phyloP scores from a whole-genome alignment of 2,888 invertebrate species.

The Clusia tigrina region DNA sequence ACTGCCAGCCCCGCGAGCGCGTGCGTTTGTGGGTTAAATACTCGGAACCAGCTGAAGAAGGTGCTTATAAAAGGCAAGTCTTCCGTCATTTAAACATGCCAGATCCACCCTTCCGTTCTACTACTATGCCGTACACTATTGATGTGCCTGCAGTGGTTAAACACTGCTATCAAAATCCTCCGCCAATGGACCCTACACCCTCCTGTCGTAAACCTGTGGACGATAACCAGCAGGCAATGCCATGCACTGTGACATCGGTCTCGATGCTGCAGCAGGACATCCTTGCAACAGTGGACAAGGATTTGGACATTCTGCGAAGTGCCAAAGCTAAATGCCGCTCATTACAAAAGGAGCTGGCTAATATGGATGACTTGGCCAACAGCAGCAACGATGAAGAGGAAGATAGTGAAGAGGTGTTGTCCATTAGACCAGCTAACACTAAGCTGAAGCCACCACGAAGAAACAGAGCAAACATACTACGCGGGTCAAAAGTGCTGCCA shows the following conservation, averaged over 20 bases:
- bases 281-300: conserved; percentile 57
- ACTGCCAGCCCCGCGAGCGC: conserved; percentile 86
- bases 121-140: conserved; percentile 68
- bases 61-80: conserved; percentile 86
- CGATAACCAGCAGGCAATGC: conserved; percentile 67
- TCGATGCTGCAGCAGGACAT: conserved; percentile 54
- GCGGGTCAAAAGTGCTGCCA: no score
- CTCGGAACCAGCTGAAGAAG: conserved; percentile 82
- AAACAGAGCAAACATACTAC: conserved; percentile 35
- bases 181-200: conserved; percentile 76
- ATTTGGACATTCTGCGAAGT: conserved; percentile 54
- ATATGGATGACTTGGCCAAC: conserved; percentile 43
- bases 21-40: conserved; percentile 89
- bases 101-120: conserved; percentile 77
- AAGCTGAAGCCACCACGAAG: conserved; percentile 27
- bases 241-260: conserved; percentile 48
- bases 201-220: conserved; percentile 72
- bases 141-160: conserved; percentile 81
- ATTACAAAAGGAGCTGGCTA: conserved; percentile 52
- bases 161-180: conserved; percentile 79
- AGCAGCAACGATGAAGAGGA: conserved; percentile 43
- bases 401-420: conserved; percentile 5
- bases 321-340: conserved; percentile 60
- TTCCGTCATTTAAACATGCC: conserved; percentile 77
- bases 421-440: conserved; percentile 20